Evolutionary conservation across 2,797 vertebrate genomes (phyloP).

Genomic region (Oryzias sinensis): DNA sequence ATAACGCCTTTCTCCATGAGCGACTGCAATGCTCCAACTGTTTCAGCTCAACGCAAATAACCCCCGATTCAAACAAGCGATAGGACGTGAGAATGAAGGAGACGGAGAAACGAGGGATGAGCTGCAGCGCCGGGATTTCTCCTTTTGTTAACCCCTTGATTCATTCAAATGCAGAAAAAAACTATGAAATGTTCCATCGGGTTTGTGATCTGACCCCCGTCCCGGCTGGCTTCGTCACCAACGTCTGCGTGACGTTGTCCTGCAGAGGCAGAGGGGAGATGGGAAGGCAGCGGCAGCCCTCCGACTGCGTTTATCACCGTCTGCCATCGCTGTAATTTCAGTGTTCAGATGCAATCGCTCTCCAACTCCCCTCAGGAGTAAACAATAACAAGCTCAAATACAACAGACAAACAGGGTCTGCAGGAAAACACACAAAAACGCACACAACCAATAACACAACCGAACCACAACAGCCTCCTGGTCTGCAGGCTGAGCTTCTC

Average conservation of each 20-base stretch:
- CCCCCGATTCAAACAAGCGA: too few species aligned
- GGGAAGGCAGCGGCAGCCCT: constrained; percentile 54
- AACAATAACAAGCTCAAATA: constrained; percentile 80
- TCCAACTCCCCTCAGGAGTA: constrained; percentile 76
- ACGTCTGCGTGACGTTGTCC: constrained; percentile 20
- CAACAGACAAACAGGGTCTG: constrained; percentile 80
- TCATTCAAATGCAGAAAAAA: too few species aligned
- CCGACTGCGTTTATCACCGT: constrained; percentile 69
- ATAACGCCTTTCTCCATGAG: too few species aligned
- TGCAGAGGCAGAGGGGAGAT: constrained; percentile 22
- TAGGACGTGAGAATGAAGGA: too few species aligned
- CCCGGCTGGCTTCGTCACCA: constrained; percentile 6
- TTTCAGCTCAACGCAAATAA: too few species aligned
- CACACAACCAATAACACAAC: constrained; percentile 23
- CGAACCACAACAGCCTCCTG: constrained; percentile 18
- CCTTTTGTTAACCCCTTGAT: too few species aligned
- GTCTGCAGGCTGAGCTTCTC: too few species aligned
- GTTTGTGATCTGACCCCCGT: too few species aligned
- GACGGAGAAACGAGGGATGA: too few species aligned
- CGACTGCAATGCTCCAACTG: too few species aligned
- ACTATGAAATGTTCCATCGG: too few species aligned
- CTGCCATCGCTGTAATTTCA: constrained; percentile 82
- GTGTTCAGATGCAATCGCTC: constrained; percentile 82
- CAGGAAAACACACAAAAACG: constrained; percentile 41
- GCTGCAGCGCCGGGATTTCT: too few species aligned